These are phyloP conservation scores for Gasterosteus nipponicus DNA, from an alignment of 2,113 vertebrate genomes.

Conservation along the genomic window DNA sequence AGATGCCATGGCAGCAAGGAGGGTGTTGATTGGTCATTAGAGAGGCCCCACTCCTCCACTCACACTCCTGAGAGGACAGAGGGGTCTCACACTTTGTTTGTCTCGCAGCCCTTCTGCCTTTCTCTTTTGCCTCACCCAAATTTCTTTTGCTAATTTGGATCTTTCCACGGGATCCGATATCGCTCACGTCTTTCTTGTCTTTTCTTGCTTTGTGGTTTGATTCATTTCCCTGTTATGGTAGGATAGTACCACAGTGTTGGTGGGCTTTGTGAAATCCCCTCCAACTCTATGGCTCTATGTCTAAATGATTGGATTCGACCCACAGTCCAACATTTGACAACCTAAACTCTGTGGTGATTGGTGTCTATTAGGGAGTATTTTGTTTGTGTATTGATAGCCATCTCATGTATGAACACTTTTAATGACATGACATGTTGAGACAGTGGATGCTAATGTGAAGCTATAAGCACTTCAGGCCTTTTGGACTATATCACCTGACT, in stretches of 20 bases:
- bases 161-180: conserved; percentile 39
- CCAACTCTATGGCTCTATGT: conserved; percentile 1
- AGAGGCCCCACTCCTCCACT: conserved; percentile 74
- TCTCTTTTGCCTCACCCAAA: conserved; percentile 53
- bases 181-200: conserved; percentile 25
- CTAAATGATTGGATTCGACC: conserved; percentile 4
- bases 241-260: conserved; percentile 9
- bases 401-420: conserved; percentile 3
- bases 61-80: conserved; percentile 66
- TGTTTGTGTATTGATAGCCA: too few species aligned
- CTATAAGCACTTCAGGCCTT: neutral
- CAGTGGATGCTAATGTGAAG: neutral
- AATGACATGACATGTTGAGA: conserved; percentile 2
- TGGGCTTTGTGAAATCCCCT: conserved; percentile 37
- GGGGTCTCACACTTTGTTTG: conserved; percentile 72
- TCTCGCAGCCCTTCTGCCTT: conserved; percentile 47
- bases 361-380: neutral
- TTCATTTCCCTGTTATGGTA: conserved; percentile 29
- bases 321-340: neutral
- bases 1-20: conserved; percentile 77
- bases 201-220: conserved; percentile 36
- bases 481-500: neutral
- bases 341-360: neutral
- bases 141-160: conserved; percentile 67
- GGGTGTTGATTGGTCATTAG: conserved; percentile 85